These are phyloP conservation scores for Sphaerodactylus townsendi DNA, from an alignment of 2,113 vertebrate species.

Conservation along the genomic window DNA sequence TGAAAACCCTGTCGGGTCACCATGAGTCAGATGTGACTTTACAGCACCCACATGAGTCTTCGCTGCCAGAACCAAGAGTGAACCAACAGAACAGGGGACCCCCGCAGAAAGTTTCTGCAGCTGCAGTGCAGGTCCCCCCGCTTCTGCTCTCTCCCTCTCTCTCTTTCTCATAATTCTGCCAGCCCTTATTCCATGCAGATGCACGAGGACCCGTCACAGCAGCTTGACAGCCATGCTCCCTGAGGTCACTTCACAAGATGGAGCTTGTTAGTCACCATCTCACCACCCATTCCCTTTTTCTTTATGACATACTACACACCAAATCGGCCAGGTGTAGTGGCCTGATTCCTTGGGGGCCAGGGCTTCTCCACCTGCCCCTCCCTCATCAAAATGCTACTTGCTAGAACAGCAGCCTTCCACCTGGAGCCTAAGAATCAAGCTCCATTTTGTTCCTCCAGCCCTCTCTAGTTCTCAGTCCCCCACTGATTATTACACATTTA, in stretches of 20 bases:
- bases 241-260: background rate
- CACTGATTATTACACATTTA: background rate
- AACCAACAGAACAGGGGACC: background rate
- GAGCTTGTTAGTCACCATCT: background rate
- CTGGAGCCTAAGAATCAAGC: background rate
- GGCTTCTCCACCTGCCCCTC: background rate
- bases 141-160: background rate
- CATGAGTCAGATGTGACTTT: no score
- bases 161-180: background rate
- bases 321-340: background rate
- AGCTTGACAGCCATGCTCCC: background rate
- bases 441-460: background rate
- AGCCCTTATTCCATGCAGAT: background rate
- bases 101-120: background rate
- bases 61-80: background rate
- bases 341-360: background rate
- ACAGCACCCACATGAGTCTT: background rate
- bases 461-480: background rate
- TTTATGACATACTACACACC: background rate
- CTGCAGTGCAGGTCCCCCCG: background rate
- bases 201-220: background rate
- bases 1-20: no score
- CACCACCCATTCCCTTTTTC: background rate
- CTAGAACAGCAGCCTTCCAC: background rate
- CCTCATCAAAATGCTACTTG: background rate